A percentile compares a stretch with the other conserved stretches of the same genome.
These are phyloP conservation scores for Hippolais icterina DNA, from an alignment of 2,113 vertebrate genomes.

Conservation along the genomic window DNA sequence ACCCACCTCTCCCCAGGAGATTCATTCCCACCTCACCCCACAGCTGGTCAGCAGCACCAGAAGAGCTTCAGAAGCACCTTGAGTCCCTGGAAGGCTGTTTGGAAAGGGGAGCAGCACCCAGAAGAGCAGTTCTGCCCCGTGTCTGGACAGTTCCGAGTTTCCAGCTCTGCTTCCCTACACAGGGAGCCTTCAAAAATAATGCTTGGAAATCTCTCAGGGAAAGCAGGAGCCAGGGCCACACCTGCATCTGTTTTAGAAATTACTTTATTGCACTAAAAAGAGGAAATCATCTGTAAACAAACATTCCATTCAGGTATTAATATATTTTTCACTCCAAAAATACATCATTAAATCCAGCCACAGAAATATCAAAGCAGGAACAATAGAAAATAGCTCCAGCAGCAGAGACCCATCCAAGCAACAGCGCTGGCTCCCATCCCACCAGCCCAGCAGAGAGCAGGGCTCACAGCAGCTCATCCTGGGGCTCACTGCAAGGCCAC, in stretches of 20 bases:
- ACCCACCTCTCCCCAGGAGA: neutral
- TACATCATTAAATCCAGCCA: slow-evolving; percentile 53
- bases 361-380: slow-evolving; percentile 40
- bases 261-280: slow-evolving; percentile 78
- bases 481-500: neutral
- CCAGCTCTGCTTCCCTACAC: neutral
- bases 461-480: neutral
- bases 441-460: neutral
- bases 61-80: neutral
- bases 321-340: slow-evolving; percentile 50
- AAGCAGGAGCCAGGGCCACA: neutral
- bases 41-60: fast-evolving
- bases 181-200: neutral
- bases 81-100: neutral
- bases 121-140: fast-evolving
- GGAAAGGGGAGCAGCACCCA: neutral
- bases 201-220: neutral
- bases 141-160: neutral
- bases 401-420: neutral
- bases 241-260: slow-evolving; percentile 43
- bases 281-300: slow-evolving; percentile 62
- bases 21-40: neutral
- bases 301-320: slow-evolving; percentile 48
- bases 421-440: neutral
- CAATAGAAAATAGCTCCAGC: slow-evolving; percentile 36